Evolutionary conservation across 2,113 vertebrate species (phyloP), one percentile per base, ranked within the genome.

Genomic region (Malurus alboscapulatus): DNA sequence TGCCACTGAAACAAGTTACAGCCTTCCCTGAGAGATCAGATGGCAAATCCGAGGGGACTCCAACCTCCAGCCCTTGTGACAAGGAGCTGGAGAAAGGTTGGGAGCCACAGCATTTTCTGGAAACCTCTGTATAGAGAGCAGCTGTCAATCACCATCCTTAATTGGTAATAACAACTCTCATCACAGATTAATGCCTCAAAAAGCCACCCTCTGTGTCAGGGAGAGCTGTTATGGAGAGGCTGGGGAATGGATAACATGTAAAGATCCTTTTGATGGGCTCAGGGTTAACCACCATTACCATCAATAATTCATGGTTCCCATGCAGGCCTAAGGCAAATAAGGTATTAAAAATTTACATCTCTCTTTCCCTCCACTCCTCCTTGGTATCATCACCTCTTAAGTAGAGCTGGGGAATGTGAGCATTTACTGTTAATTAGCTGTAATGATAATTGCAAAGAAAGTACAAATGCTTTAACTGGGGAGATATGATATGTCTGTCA

Each of bases 231-330:
- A 22, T 30, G 48, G 53, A 66, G 79, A 92, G 50, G 66, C 51
- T 7, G 4, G 76, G 90, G 66, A 94, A 81, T 3, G 32, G 69
- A 78, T 84, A 82, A 84, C 59, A 22, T 59, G 44, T 48, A 92
- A 92, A 95, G 83, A 84, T 76, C 69, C 34, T 68, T 63, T 78
- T 92, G 88, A 95, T 74, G 50, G 57, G 65, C 73, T 88, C 55
- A 40, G 75, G 85, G 79, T 94, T 94, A 92, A 88, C 87, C 75
- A 65, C 74, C 20, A 79, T 85, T 85, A 66, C 44, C n/a, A 88
- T 96, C 86, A 92, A 94, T 95, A 96, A 95, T 95, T 95, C 79
- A 95, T 29, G 9, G 62, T 14, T 85, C 72, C 67, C 91, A 85
- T 71, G 74, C 3, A 12, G 87, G 71, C 17, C 15, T 81, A 83